A percentile compares a stretch with the other conserved stretches of the same genome.
phyloP scores from a whole-genome alignment of 2,888 invertebrate genomes.

The Coenonympha arcania region DNA sequence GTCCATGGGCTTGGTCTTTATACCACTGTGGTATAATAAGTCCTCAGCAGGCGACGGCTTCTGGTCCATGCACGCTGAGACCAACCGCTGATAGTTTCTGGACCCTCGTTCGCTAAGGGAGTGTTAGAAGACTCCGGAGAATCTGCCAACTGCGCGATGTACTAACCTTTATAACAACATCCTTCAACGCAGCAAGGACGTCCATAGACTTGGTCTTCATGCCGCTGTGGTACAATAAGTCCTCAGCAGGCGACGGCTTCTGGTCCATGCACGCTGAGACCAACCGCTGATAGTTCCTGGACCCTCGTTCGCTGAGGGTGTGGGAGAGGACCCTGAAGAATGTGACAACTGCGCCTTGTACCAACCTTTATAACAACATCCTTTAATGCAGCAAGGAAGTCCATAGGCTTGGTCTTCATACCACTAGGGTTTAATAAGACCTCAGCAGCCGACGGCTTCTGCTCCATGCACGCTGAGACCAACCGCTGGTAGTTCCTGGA shows the following conservation, averaged over 20 bases:
- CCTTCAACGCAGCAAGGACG: constrained; percentile 39
- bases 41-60: constrained; percentile 79
- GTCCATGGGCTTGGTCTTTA: constrained; percentile 39
- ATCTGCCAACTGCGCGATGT: constrained; percentile 64
- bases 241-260: constrained; percentile 77
- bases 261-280: constrained; percentile 61
- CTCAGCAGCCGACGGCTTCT: constrained; percentile 76
- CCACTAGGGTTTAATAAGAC: constrained; percentile 85
- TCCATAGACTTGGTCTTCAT: constrained; percentile 40
- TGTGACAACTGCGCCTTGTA: constrained; percentile 62
- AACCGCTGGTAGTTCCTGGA: constrained; percentile 49
- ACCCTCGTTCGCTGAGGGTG: constrained; percentile 82
- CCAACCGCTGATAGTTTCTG: constrained; percentile 46
- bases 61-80: constrained; percentile 62
- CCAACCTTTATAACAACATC: constrained; percentile 48
- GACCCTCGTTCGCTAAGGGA: constrained; percentile 83
- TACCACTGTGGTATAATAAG: constrained; percentile 81
- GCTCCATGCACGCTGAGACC: constrained; percentile 53
- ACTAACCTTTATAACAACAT: constrained; percentile 46
- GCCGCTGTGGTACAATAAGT: constrained; percentile 83
- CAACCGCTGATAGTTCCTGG: constrained; percentile 48
- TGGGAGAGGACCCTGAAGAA: constrained; percentile 86
- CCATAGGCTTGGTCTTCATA: constrained; percentile 38
- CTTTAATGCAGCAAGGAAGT: constrained; percentile 38
- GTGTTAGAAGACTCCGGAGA: constrained; percentile 87